These are phyloP conservation scores for Saturnia pavonia DNA, from an alignment of 2,888 invertebrate species.

Conservation along the genomic window DNA sequence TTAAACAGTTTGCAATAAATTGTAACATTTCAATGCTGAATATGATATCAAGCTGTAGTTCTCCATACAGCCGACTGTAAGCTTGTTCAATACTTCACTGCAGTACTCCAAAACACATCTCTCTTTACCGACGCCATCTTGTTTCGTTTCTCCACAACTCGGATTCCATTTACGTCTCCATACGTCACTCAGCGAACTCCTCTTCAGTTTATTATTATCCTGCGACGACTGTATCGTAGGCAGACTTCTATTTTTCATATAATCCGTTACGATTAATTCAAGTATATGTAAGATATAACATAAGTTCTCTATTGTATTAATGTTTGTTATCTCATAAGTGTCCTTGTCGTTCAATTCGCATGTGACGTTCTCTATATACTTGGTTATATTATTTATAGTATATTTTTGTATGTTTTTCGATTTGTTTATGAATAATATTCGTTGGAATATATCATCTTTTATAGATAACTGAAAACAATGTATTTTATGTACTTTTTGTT, in stretches of 20 bases:
- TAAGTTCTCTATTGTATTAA: constrained; percentile 51
- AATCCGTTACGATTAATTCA: constrained; percentile 53
- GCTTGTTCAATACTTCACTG: constrained; percentile 58
- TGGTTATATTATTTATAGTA: constrained; percentile 56
- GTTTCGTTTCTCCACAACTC: constrained; percentile 28
- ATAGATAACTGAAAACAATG: constrained; percentile 51
- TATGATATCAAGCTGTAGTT: constrained; percentile 63
- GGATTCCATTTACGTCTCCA: constrained; percentile 71
- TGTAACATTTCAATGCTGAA: constrained; percentile 67
- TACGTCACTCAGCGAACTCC: constrained; percentile 57
- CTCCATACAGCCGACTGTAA: constrained; percentile 60
- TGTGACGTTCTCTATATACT: constrained; percentile 44
- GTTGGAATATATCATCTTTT: constrained; percentile 56
- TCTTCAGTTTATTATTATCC: constrained; percentile 47
- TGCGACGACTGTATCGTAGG: constrained; percentile 40
- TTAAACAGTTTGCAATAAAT: constrained; percentile 55
- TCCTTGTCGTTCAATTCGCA: constrained; percentile 38
- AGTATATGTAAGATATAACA: constrained; percentile 60
- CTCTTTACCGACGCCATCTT: constrained; percentile 1
- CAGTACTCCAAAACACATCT: constrained; percentile 48
- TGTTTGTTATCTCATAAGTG: constrained; percentile 48
- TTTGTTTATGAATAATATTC: constrained; percentile 57
- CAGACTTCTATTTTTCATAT: constrained; percentile 40
- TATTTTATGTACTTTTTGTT: background rate
- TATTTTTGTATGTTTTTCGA: constrained; percentile 61